Conservation (phyloP, 2,113 vertebrate genomes). For the Toxostoma redivivum region DNA sequence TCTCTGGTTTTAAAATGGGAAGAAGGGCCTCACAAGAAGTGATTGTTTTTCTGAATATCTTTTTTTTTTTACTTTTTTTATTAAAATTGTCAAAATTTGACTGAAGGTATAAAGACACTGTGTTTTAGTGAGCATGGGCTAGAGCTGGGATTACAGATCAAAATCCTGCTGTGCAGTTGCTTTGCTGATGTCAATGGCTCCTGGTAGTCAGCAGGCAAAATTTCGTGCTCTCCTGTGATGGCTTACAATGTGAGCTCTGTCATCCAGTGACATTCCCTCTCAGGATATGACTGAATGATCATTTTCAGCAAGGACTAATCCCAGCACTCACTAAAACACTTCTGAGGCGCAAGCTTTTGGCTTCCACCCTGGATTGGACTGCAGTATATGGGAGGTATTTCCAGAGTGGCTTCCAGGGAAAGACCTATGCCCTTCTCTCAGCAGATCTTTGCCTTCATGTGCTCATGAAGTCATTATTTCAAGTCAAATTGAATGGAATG, state of each 20-base stretch:
- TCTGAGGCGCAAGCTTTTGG: background rate
- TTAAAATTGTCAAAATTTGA: background rate
- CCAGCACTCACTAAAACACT: background rate
- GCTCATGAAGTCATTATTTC: background rate
- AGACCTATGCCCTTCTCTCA: background rate
- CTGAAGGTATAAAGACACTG: background rate
- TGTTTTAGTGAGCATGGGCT: background rate
- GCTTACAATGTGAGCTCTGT: background rate
- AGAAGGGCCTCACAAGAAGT: background rate
- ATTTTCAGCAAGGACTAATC: background rate
- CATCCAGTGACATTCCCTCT: background rate
- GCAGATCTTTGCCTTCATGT: background rate
- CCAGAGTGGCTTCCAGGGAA: background rate
- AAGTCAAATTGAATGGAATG: background rate
- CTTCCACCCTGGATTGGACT: background rate
- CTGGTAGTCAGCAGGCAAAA: background rate
- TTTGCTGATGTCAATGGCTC: background rate
- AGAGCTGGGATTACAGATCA: background rate
- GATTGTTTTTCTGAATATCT: background rate
- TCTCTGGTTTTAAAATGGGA: background rate
- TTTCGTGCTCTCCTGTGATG: background rate
- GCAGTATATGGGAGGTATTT: background rate
- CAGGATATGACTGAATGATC: background rate
- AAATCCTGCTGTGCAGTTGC: background rate
- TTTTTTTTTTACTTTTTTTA: background rate